Evolutionary conservation across 2,888 invertebrate species (phyloP).

Genomic region (Entomobrya multifasciata): DNA sequence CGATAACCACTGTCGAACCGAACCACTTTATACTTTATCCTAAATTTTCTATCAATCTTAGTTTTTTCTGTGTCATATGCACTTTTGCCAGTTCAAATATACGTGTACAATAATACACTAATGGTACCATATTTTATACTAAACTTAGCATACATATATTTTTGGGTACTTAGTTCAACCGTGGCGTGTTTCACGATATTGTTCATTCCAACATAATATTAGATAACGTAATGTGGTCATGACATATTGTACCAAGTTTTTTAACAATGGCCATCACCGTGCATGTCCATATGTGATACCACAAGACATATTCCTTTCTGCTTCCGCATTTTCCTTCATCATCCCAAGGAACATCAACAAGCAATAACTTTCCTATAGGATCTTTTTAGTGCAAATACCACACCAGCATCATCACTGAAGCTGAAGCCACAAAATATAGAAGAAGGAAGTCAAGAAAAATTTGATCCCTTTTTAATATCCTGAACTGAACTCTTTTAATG

Average conservation of each 20-base stretch:
- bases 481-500: conserved; percentile 26
- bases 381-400: too few relatives aligned
- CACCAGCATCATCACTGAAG: too few relatives aligned
- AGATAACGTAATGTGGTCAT: too few relatives aligned
- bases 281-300: conserved; percentile 18
- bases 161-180: background rate
- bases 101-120: background rate
- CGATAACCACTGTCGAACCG: too few relatives aligned
- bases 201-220: background rate
- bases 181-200: too few relatives aligned
- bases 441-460: conserved; percentile 17
- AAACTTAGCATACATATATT: too few relatives aligned
- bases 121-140: background rate
- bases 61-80: background rate
- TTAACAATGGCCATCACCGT: background rate
- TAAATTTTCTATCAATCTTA: conserved; percentile 18
- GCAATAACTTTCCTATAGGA: too few relatives aligned
- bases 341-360: background rate
- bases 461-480: conserved; percentile 57
- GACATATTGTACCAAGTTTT: conserved; percentile 29
- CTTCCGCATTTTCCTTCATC: conserved; percentile 30
- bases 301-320: background rate
- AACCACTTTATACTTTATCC: too few relatives aligned
- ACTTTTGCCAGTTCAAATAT: conserved; percentile 6
- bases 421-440: too few relatives aligned